A percentile compares a stretch with the other conserved stretches of the same genome.
phyloP scores from a whole-genome alignment of 2,888 invertebrate species.

The Pristionchus mayeri region DNA sequence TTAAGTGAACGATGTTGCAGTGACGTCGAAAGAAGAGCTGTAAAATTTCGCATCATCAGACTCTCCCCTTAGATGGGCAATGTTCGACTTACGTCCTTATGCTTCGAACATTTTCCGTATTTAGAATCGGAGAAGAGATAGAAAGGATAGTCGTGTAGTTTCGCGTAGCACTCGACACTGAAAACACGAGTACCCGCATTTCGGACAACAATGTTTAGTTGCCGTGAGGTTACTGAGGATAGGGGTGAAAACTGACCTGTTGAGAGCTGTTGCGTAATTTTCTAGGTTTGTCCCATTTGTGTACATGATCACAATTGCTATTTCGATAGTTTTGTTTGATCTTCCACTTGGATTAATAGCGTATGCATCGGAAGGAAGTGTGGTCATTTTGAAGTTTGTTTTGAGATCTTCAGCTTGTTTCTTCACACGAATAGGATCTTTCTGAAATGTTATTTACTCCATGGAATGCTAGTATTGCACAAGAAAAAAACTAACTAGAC shows the following conservation, averaged over 20 bases:
- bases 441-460: too few relatives aligned
- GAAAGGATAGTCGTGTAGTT: neutral
- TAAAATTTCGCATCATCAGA: neutral
- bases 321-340: too few relatives aligned
- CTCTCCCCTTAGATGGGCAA: too few relatives aligned
- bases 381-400: too few relatives aligned
- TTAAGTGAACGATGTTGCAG: neutral
- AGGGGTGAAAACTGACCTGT: neutral
- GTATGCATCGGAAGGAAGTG: too few relatives aligned
- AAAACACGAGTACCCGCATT: neutral
- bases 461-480: too few relatives aligned
- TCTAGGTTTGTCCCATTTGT: neutral
- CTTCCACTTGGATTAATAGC: too few relatives aligned
- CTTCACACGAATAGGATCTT: too few relatives aligned
- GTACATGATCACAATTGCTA: neutral
- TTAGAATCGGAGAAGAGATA: neutral
- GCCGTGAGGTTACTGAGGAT: too few relatives aligned
- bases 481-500: too few relatives aligned
- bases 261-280: neutral
- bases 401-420: too few relatives aligned
- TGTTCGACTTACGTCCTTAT: neutral
- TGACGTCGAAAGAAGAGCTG: slow-evolving; percentile 41
- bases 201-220: too few relatives aligned
- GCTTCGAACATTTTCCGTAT: neutral
- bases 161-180: neutral